These are phyloP conservation scores for Equus przewalskii DNA, from an alignment of 2,113 vertebrate genomes.

Conservation along the genomic window DNA sequence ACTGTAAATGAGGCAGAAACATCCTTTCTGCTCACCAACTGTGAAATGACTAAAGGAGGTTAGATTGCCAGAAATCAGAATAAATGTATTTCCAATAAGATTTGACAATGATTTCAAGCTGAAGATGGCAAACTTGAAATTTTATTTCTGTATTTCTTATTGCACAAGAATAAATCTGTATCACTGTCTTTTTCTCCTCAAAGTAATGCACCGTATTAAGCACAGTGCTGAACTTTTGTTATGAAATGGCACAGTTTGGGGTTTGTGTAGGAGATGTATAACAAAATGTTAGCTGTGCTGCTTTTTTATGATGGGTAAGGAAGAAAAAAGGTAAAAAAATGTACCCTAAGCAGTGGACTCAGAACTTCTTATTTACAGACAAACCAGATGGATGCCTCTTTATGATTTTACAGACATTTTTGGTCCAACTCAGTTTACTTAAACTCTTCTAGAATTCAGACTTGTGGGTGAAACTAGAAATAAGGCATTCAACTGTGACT, in stretches of 20 bases:
- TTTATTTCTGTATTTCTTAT: conserved; percentile 51
- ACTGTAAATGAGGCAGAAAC: conserved; percentile 92
- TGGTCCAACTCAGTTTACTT: background rate
- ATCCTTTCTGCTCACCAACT: conserved; percentile 92
- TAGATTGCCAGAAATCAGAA: conserved; percentile 89
- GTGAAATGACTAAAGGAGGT: conserved; percentile 86
- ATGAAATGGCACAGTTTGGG: background rate
- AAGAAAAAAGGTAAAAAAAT: background rate
- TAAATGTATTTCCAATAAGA: conserved; percentile 86
- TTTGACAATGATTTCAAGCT: conserved; percentile 85
- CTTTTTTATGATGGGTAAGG: background rate
- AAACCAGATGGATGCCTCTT: background rate
- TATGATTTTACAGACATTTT: background rate
- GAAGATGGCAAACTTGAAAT: conserved; percentile 73
- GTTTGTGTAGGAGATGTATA: background rate
- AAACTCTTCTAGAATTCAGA: background rate
- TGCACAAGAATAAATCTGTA: conserved; percentile 71
- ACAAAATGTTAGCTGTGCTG: background rate
- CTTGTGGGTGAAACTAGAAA: background rate
- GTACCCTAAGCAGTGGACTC: background rate
- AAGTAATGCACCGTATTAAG: conserved; percentile 19
- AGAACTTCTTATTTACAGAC: conserved; percentile 8
- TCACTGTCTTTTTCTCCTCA: conserved; percentile 37
- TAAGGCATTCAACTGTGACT: background rate
- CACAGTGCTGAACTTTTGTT: background rate